Evolutionary conservation across 2,797 vertebrate genomes (phyloP).

Genomic region (Pempheris klunzingeri): DNA sequence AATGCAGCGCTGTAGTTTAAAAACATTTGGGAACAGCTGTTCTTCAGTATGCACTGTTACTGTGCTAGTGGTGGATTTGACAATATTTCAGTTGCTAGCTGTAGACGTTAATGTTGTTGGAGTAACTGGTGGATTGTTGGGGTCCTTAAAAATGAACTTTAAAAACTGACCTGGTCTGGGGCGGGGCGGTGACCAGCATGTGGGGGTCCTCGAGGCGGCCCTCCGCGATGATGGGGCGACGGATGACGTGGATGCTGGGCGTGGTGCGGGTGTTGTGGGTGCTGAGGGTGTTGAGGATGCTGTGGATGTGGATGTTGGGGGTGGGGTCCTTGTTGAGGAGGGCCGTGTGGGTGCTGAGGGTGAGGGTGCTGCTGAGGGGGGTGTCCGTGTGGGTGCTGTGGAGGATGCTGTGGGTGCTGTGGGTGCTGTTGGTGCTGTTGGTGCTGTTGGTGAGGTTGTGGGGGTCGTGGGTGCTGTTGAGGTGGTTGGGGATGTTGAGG

Average conservation of each 20-base stretch:
- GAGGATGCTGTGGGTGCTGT: conserved; percentile 79
- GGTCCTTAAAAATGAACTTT: too few species aligned
- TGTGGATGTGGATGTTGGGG: conserved; percentile 59
- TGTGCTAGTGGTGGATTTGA: neutral
- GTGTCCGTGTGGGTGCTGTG: conserved; percentile 71
- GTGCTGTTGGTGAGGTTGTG: conserved; percentile 87
- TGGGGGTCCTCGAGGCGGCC: conserved; percentile 82
- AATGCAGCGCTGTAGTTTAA: neutral
- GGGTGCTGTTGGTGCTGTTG: conserved; percentile 84
- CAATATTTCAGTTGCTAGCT: neutral
- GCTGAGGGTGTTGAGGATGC: conserved; percentile 69
- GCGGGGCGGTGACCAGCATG: conserved; percentile 92
- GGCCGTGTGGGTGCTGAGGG: conserved; percentile 61
- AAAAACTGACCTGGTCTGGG: conserved; percentile 92
- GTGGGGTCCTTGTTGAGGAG: conserved; percentile 70
- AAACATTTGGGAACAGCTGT: neutral
- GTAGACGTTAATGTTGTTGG: neutral
- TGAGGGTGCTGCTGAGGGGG: conserved; percentile 66
- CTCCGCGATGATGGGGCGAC: conserved; percentile 84
- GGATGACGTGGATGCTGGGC: conserved; percentile 83
- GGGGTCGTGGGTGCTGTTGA: conserved; percentile 83
- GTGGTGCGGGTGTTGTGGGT: conserved; percentile 73
- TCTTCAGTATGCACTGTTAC: neutral
- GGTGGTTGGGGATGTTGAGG: conserved; percentile 75
- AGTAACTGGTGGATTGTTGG: neutral